Percentiles rank a stretch among this genome's conserved stretches.
phyloP scores from a whole-genome alignment of 2,888 invertebrate genomes.

The Phragmatobia fuliginosa region DNA sequence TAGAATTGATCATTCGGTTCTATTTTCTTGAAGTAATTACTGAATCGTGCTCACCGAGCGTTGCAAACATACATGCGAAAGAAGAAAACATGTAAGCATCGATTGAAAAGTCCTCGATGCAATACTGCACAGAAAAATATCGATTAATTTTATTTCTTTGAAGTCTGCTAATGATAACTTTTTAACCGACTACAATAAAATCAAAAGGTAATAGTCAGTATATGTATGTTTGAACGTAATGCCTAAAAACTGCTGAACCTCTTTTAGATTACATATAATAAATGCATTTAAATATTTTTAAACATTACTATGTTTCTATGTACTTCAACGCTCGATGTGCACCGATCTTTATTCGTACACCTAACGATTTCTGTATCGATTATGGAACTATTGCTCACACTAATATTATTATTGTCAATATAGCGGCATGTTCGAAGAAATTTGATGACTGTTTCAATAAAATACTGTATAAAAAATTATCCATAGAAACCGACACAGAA shows the following conservation, averaged over 20 bases:
- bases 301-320: no score
- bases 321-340: background rate
- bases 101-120: no score
- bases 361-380: constrained; percentile 45
- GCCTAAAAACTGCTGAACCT: no score
- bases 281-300: background rate
- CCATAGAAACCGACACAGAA: constrained; percentile 36
- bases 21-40: constrained; percentile 20
- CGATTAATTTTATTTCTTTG: no score
- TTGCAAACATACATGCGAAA: background rate
- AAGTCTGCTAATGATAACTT: no score
- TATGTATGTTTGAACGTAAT: no score
- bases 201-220: no score
- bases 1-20: constrained; percentile 25
- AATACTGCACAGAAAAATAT: no score
- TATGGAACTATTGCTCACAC: constrained; percentile 25
- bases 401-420: constrained; percentile 44
- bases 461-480: constrained; percentile 10
- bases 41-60: constrained; percentile 13
- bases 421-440: constrained; percentile 33
- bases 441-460: constrained; percentile 14
- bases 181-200: no score
- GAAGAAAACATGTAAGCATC: background rate
- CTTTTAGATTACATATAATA: no score
- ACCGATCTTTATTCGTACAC: constrained; percentile 14